Percentiles rank a stretch among this genome's conserved stretches.
Evolutionary conservation across 1,140 invertebrate species (phyloP).

Genomic region (Neodiprion pinetum): DNA sequence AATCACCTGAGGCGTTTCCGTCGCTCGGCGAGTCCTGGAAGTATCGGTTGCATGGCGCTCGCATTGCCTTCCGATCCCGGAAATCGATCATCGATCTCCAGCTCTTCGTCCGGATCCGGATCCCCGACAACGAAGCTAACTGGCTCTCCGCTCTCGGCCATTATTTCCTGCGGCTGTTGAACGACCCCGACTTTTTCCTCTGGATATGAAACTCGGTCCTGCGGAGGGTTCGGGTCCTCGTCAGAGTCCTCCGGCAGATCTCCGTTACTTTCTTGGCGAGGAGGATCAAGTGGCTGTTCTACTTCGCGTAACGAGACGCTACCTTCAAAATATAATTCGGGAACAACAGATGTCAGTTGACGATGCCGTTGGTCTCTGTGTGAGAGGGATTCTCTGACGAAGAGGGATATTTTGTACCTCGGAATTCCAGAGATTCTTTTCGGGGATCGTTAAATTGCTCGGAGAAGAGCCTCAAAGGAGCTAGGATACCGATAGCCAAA

Average conservation of each 20-base stretch:
- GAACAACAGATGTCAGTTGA: not conserved
- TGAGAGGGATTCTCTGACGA: too few species aligned
- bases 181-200: constrained; percentile 2
- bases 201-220: not conserved
- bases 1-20: constrained; percentile 64
- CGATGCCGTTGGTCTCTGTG: not conserved
- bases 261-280: not conserved
- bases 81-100: constrained; percentile 60
- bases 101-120: constrained; percentile 53
- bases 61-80: constrained; percentile 44
- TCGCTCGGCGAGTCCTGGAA: constrained; percentile 60
- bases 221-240: not conserved
- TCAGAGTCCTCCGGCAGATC: not conserved
- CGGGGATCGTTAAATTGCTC: too few species aligned
- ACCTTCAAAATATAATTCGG: constrained; percentile 5
- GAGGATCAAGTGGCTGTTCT: not conserved
- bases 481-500: too few species aligned
- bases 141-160: constrained; percentile 45
- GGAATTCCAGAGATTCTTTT: too few species aligned
- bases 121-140: constrained; percentile 63
- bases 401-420: too few species aligned
- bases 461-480: too few species aligned
- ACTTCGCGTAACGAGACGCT: constrained; percentile 1
- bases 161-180: constrained; percentile 16
- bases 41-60: constrained; percentile 30